Percentiles rank a stretch among this genome's conserved stretches.
These are phyloP conservation scores for Nephrotoma appendiculata DNA, from an alignment of 2,888 invertebrate species.

Conservation along the genomic window DNA sequence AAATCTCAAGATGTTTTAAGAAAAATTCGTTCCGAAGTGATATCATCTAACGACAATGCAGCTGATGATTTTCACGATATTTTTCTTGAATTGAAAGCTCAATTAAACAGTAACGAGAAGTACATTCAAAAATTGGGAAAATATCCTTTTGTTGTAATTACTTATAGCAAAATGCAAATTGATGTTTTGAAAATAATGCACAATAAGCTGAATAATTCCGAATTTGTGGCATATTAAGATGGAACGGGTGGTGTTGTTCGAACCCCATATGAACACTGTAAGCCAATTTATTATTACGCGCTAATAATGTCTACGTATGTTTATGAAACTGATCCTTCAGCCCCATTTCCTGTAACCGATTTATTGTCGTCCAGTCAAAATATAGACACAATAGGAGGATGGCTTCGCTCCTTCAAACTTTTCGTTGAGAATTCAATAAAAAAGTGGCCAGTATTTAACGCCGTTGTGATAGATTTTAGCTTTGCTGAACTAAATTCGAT, in stretches of 20 bases:
- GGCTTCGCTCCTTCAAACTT: neutral
- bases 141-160: neutral
- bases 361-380: too few species aligned
- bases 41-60: neutral
- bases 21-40: neutral
- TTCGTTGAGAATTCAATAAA: neutral
- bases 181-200: neutral
- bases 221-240: too few species aligned
- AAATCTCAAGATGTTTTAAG: neutral
- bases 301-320: neutral
- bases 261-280: neutral
- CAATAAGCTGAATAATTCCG: too few species aligned
- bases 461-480: too few species aligned
- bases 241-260: neutral
- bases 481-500: neutral
- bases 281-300: neutral
- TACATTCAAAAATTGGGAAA: neutral
- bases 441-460: neutral
- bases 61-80: neutral
- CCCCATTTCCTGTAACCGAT: neutral
- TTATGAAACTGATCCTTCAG: neutral
- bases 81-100: neutral
- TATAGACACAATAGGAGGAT: neutral
- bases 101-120: neutral
- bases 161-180: neutral